Base-by-base conservation (phyloP, 2,888 invertebrate species). In the Ormyrus labotus region DNA sequence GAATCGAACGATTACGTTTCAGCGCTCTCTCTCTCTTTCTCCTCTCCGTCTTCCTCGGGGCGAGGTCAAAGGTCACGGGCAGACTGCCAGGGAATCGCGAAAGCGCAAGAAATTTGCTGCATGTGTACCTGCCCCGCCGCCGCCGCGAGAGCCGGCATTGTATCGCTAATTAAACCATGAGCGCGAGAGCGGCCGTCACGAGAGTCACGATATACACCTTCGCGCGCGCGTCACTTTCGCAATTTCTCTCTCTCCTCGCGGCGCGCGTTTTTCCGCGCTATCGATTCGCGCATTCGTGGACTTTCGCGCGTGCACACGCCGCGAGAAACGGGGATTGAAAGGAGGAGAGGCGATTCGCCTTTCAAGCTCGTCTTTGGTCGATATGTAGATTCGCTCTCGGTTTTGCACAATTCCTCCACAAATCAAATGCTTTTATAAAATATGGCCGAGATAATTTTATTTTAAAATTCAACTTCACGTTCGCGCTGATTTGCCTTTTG, bases 31-130 rank as follows among this genome's bases (percentile, higher is more conserved):
- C 1, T 19, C 19, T 19, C 19, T 19, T 2, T 19, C 19, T 19
- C 2, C 19, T 19, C 19, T 19, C 19, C 86, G 85, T 86, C 85
- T 87, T 88, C 87, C 86, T 64, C n/a, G 57, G 19, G 7, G 85
- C 84, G 86, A 86, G 89, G 89, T 89, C 87, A 86, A 85, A 88
- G 89, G 87, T 89, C 87, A 87, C 83, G 86, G 90, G 90, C 90
- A 87, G 81, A 85, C 84, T 89, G 90, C 89, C 90, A 89, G 68
- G 47, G 71, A 76, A 70, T 74, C 67, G 50, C 6, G 70, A 68
- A 67, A 75, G 75, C 13, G 70, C 71, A 70, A 80, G 77, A 80
- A 82, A 19, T 19, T 68, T 73, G 78, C 68, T 77, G 74, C 76
- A 69, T 73, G 70, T 80, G 81, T 50, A 50, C 5, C 9, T 10